Evolutionary conservation across 1,140 invertebrate genomes (phyloP), one percentile per base, ranked within the genome.

Genomic region (Acromyrmex charruanus): DNA sequence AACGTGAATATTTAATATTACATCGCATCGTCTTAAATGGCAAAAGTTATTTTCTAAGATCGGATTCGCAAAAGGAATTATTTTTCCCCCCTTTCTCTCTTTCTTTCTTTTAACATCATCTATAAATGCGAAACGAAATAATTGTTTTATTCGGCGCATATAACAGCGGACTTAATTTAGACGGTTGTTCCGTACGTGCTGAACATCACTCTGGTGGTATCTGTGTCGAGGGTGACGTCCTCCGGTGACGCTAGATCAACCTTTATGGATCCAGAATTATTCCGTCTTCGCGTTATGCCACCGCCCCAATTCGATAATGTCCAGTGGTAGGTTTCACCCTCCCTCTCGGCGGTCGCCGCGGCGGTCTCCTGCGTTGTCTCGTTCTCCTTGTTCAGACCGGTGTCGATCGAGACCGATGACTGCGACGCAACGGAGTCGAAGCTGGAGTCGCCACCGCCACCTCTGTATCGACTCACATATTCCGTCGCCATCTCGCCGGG

Each of bases 171-270:
- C 72, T 80, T 86, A 88, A 65, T 72, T 91, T 87, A 95, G 77
- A 95, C 95, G 49, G 94, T 95, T 63, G 95, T 95, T 91, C 95
- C 95, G 69, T 95, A 95, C 63, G 94, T 95, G 91, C 94, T 95
- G 91, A 95, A 95, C 94, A 95, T 95, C 69, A 95, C 94, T 91
- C 94, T 94, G 71, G 94, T 95, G 81, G 94, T 95, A 89, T 98
- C 97, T 3, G 97, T 97, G 92, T 98, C 98, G 53, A 98, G 95
- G 65, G 97, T 97, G 80, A 98, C 97, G 95, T 98, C 98, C 94
- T 98, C 98, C 4, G 98, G 97, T 90, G 97, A 98, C 53, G 98
- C 98, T 7, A 98, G 95, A 94, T 98, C 97, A 10, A 98, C 98
- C 82, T 97, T 96, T 58, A 98, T 96, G 18, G 96, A 96, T 79